Conservation (phyloP, 1,140 invertebrate species). For the Campoletis sonorensis region DNA sequence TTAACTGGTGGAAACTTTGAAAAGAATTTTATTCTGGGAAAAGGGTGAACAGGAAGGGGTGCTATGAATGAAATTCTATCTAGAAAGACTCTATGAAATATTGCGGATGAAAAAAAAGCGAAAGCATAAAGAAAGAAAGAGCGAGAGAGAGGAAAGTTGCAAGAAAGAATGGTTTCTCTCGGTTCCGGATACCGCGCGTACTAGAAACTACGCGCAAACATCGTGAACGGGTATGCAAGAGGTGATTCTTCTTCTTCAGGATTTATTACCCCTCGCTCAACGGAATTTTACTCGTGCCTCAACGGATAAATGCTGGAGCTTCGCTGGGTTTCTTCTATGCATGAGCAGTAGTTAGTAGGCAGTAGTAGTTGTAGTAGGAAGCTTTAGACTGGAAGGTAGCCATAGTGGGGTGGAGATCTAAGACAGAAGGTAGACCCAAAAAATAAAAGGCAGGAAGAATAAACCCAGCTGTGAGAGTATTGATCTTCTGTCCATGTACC, state of each 20-base stretch:
- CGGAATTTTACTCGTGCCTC: constrained; percentile 2
- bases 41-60: not conserved
- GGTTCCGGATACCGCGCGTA: not conserved
- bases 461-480: not conserved
- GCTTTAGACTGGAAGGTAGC: not conserved
- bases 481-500: not conserved
- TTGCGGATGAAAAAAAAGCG: not conserved
- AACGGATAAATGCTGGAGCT: not conserved
- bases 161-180: not conserved
- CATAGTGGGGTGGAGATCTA: not conserved
- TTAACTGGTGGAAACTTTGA: not conserved
- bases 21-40: not conserved
- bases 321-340: not conserved
- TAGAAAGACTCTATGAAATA: not conserved
- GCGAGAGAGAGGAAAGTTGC: not conserved
- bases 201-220: constrained; percentile 7
- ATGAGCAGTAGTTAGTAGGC: constrained; percentile 10
- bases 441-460: not conserved
- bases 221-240: constrained; percentile 9
- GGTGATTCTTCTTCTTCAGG: constrained; percentile 24
- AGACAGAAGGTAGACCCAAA: not conserved
- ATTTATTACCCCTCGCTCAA: constrained; percentile 18
- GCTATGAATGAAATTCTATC: not conserved
- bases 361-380: not conserved
- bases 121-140: not conserved